phyloP scores from a whole-genome alignment of 1,140 invertebrate species.

The Zaprionus taronus region DNA sequence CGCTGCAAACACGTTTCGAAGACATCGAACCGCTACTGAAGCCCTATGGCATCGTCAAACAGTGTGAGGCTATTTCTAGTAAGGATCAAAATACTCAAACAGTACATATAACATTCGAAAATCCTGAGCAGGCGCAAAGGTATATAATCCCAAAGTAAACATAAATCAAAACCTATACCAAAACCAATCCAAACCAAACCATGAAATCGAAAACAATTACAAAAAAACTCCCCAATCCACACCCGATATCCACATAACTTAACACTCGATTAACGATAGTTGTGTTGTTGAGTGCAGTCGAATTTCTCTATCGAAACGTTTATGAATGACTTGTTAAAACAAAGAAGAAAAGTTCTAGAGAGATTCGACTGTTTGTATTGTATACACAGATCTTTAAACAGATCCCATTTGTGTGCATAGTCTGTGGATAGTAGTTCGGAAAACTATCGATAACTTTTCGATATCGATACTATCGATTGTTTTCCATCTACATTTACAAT shows the following conservation, averaged over 20 bases:
- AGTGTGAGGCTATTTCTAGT: slow-evolving; percentile 92
- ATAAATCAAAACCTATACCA: slow-evolving; percentile 13
- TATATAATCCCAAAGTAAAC: slow-evolving; percentile 86
- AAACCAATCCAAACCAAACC: background rate
- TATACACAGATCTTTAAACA: background rate
- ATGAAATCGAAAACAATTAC: slow-evolving; percentile 5
- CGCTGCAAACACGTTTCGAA: slow-evolving; percentile 91
- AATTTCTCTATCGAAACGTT: background rate
- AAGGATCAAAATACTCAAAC: slow-evolving; percentile 91
- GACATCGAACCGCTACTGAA: slow-evolving; percentile 93
- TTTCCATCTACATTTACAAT: background rate
- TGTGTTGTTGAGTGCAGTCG: slow-evolving; percentile 28
- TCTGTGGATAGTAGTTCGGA: slow-evolving; percentile 1
- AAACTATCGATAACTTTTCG: background rate
- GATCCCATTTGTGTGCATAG: background rate
- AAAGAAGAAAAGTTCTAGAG: background rate
- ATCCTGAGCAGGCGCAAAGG: slow-evolving; percentile 94
- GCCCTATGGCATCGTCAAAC: slow-evolving; percentile 92
- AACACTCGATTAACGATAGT: slow-evolving; percentile 43
- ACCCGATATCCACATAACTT: slow-evolving; percentile 13
- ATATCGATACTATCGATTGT: slow-evolving; percentile 5
- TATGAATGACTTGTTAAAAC: background rate
- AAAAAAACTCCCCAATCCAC: background rate
- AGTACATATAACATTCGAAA: slow-evolving; percentile 94
- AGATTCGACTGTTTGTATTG: slow-evolving; percentile 1